Base-by-base conservation (phyloP, 2,888 invertebrate genomes). In the Chrysina gloriosa region DNA sequence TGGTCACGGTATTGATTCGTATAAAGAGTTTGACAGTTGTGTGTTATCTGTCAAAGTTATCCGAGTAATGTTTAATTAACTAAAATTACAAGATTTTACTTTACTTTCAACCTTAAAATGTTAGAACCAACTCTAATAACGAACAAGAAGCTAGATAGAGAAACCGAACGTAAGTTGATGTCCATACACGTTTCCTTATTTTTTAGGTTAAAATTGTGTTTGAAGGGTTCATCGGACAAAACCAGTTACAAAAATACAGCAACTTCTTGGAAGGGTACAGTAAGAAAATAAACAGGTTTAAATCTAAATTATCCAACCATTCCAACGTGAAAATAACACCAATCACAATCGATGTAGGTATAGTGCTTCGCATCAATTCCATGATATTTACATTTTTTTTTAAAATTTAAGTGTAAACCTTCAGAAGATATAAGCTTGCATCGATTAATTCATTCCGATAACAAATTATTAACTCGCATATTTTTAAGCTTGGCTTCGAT, bases 401-500 rank as follows among this genome's bases (percentile, higher is more conserved):
- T n/a, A n/a, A n/a, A 54, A 63, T 78, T 79, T 48, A 70, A 81
- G 80, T 74, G 72, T 69, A 79, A 83, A 63, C 86, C 89, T 1
- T 85, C 82, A 72, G 94, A 95, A 82, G 86, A 88, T 72, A 84
- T 90, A 9, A 85, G 88, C 2, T 81, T 93, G 29, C 83, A 91
- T 29, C 89, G 92, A 72, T 81, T 96, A 69, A 89, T 93, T 7
- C 90, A 92, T 72, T 93, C 94, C 21, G 95, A 96, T 82, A 95
- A 95, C 79, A 92, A 91, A 78, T 84, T 91, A 54, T 86, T 96
- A 75, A 91, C 91, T 31, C 91, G 93, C 84, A 87, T 95, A 48
- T 84, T 97, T 5, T 89, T 92, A 42, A 92, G 94, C 0, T 87
- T 97, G 68, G 89, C 92, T 11, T 89, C 92, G 5, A 84, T 95